A percentile compares a stretch with the other conserved stretches of the same genome.
phyloP scores from a whole-genome alignment of 2,888 invertebrate genomes.

The Gari tellinella region DNA sequence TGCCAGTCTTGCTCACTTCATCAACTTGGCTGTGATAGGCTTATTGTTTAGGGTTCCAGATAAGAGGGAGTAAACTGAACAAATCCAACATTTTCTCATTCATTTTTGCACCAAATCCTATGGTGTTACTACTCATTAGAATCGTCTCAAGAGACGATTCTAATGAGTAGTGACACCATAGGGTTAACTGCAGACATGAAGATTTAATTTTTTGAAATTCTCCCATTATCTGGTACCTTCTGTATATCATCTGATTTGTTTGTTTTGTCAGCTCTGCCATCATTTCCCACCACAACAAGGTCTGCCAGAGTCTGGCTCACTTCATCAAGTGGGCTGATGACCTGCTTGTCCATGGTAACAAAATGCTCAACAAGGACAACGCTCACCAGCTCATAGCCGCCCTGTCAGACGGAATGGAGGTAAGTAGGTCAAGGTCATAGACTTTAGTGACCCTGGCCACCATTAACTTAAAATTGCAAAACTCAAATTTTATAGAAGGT shows the following conservation, averaged over 20 bases:
- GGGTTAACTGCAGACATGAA: too few relatives aligned
- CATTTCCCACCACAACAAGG: constrained; percentile 92
- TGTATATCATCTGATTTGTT: background rate
- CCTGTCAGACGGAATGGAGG: constrained; percentile 90
- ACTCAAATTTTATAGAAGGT: background rate
- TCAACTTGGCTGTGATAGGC: too few relatives aligned
- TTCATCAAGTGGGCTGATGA: constrained; percentile 96
- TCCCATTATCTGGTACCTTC: background rate
- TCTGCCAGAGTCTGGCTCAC: constrained; percentile 94
- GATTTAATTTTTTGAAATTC: too few relatives aligned
- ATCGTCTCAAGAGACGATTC: too few relatives aligned
- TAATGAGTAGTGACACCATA: too few relatives aligned
- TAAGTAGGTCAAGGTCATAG: constrained; percentile 73
- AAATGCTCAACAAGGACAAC: constrained; percentile 70
- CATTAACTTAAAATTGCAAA: background rate
- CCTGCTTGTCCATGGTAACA: constrained; percentile 88
- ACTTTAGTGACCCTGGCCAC: background rate
- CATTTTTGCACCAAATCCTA: too few relatives aligned
- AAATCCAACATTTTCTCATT: too few relatives aligned
- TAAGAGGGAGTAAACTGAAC: too few relatives aligned
- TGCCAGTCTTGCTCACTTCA: too few relatives aligned
- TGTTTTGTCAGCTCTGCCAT: constrained; percentile 88
- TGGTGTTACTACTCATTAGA: too few relatives aligned
- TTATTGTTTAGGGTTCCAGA: too few relatives aligned
- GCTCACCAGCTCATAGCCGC: constrained; percentile 87